Conservation (phyloP, 2,888 invertebrate species). For the Epirrita christyi region DNA sequence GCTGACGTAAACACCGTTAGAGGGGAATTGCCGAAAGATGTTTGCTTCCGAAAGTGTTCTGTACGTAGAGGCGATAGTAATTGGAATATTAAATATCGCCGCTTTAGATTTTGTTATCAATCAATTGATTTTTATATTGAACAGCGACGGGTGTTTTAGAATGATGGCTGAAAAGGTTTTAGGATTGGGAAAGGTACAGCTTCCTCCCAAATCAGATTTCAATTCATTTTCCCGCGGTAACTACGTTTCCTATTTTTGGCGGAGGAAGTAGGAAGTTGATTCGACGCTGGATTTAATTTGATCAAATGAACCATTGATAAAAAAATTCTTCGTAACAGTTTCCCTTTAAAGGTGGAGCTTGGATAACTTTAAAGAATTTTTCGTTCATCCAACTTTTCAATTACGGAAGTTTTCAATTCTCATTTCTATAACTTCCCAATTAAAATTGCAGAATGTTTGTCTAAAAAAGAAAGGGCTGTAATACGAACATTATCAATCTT, state of each 20-base stretch:
- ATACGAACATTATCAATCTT: too few species aligned
- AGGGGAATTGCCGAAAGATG: slow-evolving; percentile 65
- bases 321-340: slow-evolving; percentile 17
- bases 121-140: slow-evolving; percentile 27
- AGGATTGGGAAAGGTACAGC: slow-evolving; percentile 23
- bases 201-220: slow-evolving; percentile 34
- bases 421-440: neutral
- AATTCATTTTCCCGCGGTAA: slow-evolving; percentile 34
- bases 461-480: neutral
- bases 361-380: slow-evolving; percentile 7
- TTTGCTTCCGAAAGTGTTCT: slow-evolving; percentile 59
- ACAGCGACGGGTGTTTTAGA: slow-evolving; percentile 26
- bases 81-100: slow-evolving; percentile 64
- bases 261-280: slow-evolving; percentile 14
- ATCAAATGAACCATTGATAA: slow-evolving; percentile 24
- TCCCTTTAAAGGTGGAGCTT: neutral
- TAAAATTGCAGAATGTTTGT: neutral
- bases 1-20: slow-evolving; percentile 61
- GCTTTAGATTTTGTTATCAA: slow-evolving; percentile 49
- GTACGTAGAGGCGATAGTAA: slow-evolving; percentile 52
- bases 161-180: slow-evolving; percentile 30
- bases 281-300: slow-evolving; percentile 19
- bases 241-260: slow-evolving; percentile 32
- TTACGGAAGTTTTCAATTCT: slow-evolving; percentile 4
- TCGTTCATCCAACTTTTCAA: slow-evolving; percentile 5